Conservation (phyloP, 2,113 vertebrate species). For the Thalassarche chlororhynchos region DNA sequence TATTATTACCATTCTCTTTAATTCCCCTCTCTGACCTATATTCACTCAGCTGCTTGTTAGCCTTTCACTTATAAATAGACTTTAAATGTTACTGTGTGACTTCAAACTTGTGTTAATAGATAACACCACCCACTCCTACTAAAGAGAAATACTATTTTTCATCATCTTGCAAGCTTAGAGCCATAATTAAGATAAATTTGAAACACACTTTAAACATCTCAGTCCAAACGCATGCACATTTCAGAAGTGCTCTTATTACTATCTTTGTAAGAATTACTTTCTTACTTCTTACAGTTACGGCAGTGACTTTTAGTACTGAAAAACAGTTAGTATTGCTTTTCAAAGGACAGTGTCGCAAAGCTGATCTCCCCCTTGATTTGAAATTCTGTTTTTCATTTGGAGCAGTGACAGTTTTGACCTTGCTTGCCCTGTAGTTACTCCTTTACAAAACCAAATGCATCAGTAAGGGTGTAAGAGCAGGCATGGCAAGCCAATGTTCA, state of each 20-base stretch:
- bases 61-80: slow-evolving; percentile 27
- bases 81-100: slow-evolving; percentile 16
- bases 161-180: slow-evolving; percentile 4
- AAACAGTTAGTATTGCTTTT: background rate
- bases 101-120: background rate
- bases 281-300: background rate
- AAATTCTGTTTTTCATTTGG: background rate
- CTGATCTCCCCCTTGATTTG: background rate
- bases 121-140: slow-evolving; percentile 20
- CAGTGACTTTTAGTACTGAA: background rate
- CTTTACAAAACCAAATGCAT: background rate
- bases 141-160: slow-evolving; percentile 33
- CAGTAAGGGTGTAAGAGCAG: background rate
- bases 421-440: background rate
- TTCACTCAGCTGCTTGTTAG: slow-evolving; percentile 9
- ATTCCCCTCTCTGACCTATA: background rate
- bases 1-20: background rate
- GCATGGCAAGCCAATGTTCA: background rate
- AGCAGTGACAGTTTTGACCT: background rate
- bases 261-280: background rate
- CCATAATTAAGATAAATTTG: background rate
- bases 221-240: background rate
- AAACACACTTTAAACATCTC: background rate
- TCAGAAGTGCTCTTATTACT: background rate
- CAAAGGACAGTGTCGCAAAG: background rate